Conservation (phyloP, 2,888 invertebrate species). For the Meiosimyza platycephala region DNA sequence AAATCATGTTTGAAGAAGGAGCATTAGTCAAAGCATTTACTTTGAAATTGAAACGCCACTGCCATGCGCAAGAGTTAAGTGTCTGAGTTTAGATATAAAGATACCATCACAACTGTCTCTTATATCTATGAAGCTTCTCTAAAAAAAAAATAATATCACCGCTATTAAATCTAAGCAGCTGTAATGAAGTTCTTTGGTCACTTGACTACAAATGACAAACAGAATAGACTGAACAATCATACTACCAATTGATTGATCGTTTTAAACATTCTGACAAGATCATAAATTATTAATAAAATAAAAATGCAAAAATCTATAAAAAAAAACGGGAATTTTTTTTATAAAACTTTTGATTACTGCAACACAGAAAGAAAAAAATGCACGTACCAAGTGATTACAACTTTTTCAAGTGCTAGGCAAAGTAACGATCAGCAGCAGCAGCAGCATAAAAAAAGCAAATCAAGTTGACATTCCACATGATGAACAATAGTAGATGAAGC, state of each 20-base stretch:
- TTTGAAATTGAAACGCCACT: no score
- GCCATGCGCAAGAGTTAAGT: no score
- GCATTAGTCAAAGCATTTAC: no score
- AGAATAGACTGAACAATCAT: conserved; percentile 2
- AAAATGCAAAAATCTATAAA: neutral
- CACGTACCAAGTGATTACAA: neutral
- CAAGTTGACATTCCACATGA: no score
- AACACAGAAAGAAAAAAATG: neutral
- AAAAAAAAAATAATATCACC: neutral
- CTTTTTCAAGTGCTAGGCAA: conserved; percentile 29
- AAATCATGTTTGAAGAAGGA: no score
- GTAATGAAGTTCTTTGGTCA: conserved; percentile 10
- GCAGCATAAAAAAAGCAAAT: no score
- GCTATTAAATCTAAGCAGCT: neutral
- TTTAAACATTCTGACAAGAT: conserved; percentile 20
- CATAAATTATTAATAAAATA: neutral
- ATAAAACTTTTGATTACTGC: neutral
- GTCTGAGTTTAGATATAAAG: no score
- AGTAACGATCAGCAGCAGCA: no score
- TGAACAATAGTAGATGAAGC: no score
- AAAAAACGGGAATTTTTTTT: neutral
- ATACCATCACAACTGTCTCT: no score
- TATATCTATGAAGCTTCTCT: no score
- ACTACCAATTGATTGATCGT: neutral
- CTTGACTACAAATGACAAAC: conserved; percentile 23